Base-by-base conservation (phyloP, 2,888 invertebrate genomes). In the Leptinotarsa juncta region DNA sequence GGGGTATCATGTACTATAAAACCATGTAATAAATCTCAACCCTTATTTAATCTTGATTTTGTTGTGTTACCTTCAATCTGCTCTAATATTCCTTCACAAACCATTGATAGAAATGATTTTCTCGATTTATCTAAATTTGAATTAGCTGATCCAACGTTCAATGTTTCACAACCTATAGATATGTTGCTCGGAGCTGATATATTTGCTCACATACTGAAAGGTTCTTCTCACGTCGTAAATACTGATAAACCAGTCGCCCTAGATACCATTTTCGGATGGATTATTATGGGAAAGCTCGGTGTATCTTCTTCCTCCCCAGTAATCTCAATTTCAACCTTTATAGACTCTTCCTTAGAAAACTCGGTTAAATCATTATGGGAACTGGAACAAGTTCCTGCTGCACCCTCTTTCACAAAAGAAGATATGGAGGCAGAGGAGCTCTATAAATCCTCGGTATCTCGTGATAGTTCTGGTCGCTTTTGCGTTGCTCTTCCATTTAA, bases 41-140 rank as follows among this genome's bases (percentile, higher is more conserved):
- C 65, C 32, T 32, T n/a, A 26, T 65, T 65, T 23, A 65, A 26
- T 65, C 65, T 65, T n/a, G 26, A 65, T 65, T 65, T 65, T 23
- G 65, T 42, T 18, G 65, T 65, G 32, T n/a, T 65, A n/a, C 32
- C 32, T 32, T 42, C 26, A 32, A 65, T 65, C 32, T 65, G 65
- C n/a, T 65, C 65, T 14, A 65, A 65, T 16, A 14, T 65, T 42
- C 65, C n/a, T 53, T 53, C 53, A n/a, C 3, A n/a, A 53, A 53
- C 53, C 26, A 42, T 42, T 42, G 10, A 42, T 42, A 42, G 42
- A 42, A 42, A 42, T 42, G 42, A 42, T 42, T 42, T 42, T 42
- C 10, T 42, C 42, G 42, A 42, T 42, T 42, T 42, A 42, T 42
- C 42, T 42, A 42, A 42, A 42, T 42, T 42, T 10, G 42, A 42